Base-by-base conservation (phyloP, 2,113 vertebrate genomes). In the Xiphophorus maculatus region DNA sequence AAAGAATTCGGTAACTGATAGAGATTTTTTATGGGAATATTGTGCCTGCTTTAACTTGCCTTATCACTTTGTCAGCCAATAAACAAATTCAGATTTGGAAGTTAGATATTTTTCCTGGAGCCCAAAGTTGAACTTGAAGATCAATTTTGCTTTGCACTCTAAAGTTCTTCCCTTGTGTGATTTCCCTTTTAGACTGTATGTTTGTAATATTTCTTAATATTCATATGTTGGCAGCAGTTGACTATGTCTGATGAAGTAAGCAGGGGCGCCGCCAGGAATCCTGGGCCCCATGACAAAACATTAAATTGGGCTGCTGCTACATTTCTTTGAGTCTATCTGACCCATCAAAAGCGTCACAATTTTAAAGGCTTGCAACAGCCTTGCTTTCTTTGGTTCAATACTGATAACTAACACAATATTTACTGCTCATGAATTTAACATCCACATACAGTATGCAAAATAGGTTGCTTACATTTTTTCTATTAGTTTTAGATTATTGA, bases 41-140 rank as follows among this genome's bases (percentile, higher is more conserved):
- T n/a, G 25, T 25, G 19, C 33, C 27, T 62, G n/a, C 32, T n/a
- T 71, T 22, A 19, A 40, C 33, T 10, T 71, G 58, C n/a, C 29
- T 9, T 33, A 54, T 17, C 28, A 27, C 1, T n/a, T 61, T 30
- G 10, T 32, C 37, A 25, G 19, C 37, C 37, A 44, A 28, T 5
- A 72, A 63, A 44, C n/a, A 44, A 44, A 64, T 64, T 40, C 71
- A 73, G 37, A 48, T 64, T 64, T 48, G 61, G 40, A 64, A 64
- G 15, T 63, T 40, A 17, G 58, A 63, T 5, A n/a, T 62, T 40
- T 22, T 33, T 27, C 54, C 70, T 40, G 17, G 11, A 73, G 71
- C 32, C 60, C 17, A 2, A 44, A 27, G 9, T 73, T 73, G 13
- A 73, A 33, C 30, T 30, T 44, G 14, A 22, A 30, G 25, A 10